Base-by-base conservation (phyloP, 2,888 invertebrate genomes). In the Drosophila bunnanda region DNA sequence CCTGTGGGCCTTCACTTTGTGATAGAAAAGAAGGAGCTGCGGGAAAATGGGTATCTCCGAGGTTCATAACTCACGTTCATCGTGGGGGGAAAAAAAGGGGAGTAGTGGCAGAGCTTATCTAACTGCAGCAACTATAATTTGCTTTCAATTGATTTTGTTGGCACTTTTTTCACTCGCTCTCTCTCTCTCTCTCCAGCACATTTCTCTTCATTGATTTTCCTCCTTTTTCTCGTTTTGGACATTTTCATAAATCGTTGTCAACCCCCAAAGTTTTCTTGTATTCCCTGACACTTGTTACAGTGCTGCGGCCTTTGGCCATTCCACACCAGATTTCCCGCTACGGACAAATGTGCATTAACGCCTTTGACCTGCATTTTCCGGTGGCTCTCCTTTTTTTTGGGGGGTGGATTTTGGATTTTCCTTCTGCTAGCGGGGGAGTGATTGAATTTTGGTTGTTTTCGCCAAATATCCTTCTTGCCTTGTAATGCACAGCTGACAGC, bases 401-500 rank as follows among this genome's bases (percentile, higher is more conserved):
- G 50, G 50, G 61, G 38, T 57, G 64, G 58, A 17, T 67, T 71
- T 38, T 57, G 64, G 58, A 17, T 67, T 71, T 72, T 15, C 48
- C 73, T 62, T 38, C 7, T 25, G 22, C 36, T 32, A 5, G 30
- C 17, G 57, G 41, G 44, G 82, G 66, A 72, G 74, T 88, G 88
- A 84, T 80, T 85, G 80, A 83, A 88, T 86, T 88, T 85, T 78
- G 67, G 88, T 82, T 88, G 84, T 88, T 86, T 78, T 86, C 79
- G 87, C 84, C 84, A 83, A 39, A 86, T 86, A 80, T 80, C 78
- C 78, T 77, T 68, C 4, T 67, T 57, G 88, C 67, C 88, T 82
- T 78, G 88, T 85, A 88, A 80, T 80, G 88, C 89, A 83, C 84
- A 85, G 89, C 84, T 86, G 87, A 86, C 85, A 86, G 89, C 87